These are phyloP conservation scores for Zosterops lateralis DNA, from an alignment of 2,113 vertebrate species.

Conservation along the genomic window DNA sequence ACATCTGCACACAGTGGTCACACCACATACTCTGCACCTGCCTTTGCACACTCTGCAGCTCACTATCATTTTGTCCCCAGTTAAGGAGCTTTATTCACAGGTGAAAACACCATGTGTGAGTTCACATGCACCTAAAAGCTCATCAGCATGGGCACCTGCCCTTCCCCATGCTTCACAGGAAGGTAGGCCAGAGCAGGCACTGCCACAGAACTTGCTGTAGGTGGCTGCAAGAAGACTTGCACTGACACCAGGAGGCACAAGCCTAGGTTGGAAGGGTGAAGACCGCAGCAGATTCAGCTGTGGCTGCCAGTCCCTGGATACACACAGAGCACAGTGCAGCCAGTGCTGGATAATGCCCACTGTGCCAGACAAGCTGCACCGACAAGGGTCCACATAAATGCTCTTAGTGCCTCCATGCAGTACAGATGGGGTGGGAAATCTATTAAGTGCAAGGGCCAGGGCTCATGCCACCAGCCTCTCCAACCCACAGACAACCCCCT, in stretches of 20 bases:
- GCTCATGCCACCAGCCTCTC: background rate
- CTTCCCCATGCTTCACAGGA: background rate
- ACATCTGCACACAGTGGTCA: rapidly evolving
- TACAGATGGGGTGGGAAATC: rapidly evolving
- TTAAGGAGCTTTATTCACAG: background rate
- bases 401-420: background rate
- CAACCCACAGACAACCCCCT: background rate
- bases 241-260: rapidly evolving
- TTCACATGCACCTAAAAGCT: background rate
- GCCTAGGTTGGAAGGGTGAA: background rate
- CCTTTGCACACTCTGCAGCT: background rate
- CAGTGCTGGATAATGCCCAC: background rate
- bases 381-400: background rate
- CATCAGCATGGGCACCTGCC: background rate
- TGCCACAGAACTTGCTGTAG: background rate
- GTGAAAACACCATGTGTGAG: background rate
- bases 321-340: background rate
- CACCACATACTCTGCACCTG: background rate
- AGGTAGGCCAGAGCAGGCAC: background rate
- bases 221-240: background rate
- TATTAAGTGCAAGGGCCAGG: rapidly evolving
- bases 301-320: background rate
- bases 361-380: background rate
- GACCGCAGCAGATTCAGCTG: background rate
- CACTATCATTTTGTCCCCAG: background rate